Conservation (phyloP, 2,888 invertebrate genomes). For the Electrophaes corylata region DNA sequence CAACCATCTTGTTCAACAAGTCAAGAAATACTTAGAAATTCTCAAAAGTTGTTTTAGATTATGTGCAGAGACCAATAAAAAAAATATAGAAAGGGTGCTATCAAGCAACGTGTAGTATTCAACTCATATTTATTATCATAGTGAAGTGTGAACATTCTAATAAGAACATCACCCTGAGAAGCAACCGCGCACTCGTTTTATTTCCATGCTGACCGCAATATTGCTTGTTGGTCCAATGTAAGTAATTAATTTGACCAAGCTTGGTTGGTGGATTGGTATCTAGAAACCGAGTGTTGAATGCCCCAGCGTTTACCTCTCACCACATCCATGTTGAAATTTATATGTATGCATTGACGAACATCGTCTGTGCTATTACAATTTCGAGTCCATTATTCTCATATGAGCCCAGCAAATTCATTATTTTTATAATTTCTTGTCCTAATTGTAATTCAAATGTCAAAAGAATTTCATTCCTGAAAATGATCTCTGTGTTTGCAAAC, state of each 20-base stretch:
- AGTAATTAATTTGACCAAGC: conserved; percentile 73
- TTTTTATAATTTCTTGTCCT: not conserved
- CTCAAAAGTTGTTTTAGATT: no score
- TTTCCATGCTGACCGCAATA: conserved; percentile 70
- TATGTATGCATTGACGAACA: conserved; percentile 2
- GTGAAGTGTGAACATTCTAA: conserved; percentile 42
- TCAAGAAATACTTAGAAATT: no score
- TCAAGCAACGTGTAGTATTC: not conserved
- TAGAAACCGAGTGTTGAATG: conserved; percentile 19
- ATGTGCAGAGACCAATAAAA: no score
- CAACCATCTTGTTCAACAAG: not conserved
- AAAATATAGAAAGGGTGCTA: not conserved
- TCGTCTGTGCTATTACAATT: not conserved
- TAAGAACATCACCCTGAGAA: conserved; percentile 55
- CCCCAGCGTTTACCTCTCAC: conserved; percentile 44
- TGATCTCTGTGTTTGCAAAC: conserved; percentile 21
- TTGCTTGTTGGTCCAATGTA: conserved; percentile 69
- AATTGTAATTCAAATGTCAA: not conserved
- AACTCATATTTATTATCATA: not conserved
- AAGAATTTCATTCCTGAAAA: conserved; percentile 11
- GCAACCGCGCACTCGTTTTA: conserved; percentile 64
- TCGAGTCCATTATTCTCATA: not conserved
- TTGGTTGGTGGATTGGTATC: conserved; percentile 57
- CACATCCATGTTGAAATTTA: conserved; percentile 36
- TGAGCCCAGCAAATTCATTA: not conserved